phyloP scores from a whole-genome alignment of 2,113 vertebrate genomes.

The Zingel zingel region DNA sequence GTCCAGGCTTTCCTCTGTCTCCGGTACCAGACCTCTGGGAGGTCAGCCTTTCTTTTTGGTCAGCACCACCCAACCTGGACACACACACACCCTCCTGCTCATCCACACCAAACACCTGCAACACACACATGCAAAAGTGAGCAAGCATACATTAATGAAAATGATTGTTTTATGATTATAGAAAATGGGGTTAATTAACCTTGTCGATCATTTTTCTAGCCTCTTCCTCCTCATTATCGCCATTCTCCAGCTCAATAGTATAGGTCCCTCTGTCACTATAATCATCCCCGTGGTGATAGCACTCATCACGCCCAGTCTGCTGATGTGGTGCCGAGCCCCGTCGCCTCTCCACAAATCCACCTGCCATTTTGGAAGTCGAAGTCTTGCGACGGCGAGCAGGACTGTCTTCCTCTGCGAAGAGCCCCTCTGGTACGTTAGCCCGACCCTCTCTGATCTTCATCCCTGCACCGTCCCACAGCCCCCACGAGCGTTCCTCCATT shows the following conservation, averaged over 20 bases:
- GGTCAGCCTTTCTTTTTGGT: slow-evolving; percentile 82
- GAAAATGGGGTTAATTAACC: slow-evolving; percentile 73
- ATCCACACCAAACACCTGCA: slow-evolving; percentile 94
- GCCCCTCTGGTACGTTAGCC: slow-evolving; percentile 82
- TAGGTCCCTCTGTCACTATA: slow-evolving; percentile 96
- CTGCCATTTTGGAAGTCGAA: slow-evolving; percentile 61
- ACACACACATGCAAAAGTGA: slow-evolving; percentile 20
- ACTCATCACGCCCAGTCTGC: slow-evolving; percentile 59
- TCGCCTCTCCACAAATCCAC: slow-evolving; percentile 60
- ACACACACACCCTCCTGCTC: slow-evolving; percentile 89
- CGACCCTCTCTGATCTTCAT: slow-evolving; percentile 83
- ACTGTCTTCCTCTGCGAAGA: slow-evolving; percentile 84
- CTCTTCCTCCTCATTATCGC: slow-evolving; percentile 91
- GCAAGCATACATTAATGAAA: background rate
- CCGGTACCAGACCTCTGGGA: slow-evolving; percentile 73
- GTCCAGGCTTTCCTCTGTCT: slow-evolving; percentile 85
- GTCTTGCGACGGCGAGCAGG: slow-evolving; percentile 82
- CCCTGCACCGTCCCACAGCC: slow-evolving; percentile 81
- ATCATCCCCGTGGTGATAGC: slow-evolving; percentile 87
- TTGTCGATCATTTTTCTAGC: slow-evolving; percentile 96
- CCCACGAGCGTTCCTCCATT: slow-evolving; percentile 88
- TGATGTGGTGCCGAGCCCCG: slow-evolving; percentile 60
- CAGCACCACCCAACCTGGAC: slow-evolving; percentile 87
- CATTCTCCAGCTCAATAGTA: slow-evolving; percentile 94
- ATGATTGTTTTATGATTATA: background rate